Evolutionary conservation across 1,140 invertebrate species (phyloP), one percentile per base, ranked within the genome.

Genomic region (Maconellicoccus hirsutus): DNA sequence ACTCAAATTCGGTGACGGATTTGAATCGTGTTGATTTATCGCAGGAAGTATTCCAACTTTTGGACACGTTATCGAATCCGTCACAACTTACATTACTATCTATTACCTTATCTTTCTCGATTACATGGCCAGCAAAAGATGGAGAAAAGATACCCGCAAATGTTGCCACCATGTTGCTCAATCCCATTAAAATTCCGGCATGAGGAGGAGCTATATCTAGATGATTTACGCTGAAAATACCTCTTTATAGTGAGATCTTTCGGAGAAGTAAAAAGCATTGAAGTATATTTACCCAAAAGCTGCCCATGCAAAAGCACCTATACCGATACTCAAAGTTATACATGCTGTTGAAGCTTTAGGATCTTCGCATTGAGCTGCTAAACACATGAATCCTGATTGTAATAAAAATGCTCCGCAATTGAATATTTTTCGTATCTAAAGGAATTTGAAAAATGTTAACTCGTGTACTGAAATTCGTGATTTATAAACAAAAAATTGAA

Each of bases 221-320:
- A 77, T 92, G 90, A 80, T 94, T 93, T 3, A 93, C 90, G 78
- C 89, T 90, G 25, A 12, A 39, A 12, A 26, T 8, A 16, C 8
- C 23, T n/a, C n/a, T n/a, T n/a, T n/a, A n/a, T n/a, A n/a, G n/a
- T n/a, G n/a, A n/a, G n/a, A n/a, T n/a, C n/a, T n/a, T n/a, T n/a
- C n/a, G n/a, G 29, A 33, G 12, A 33, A 33, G 12, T 33, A 33
- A 33, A 33, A 6, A 6, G 29, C 29, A 12, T 33, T 33, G 3
- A 52, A 4, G 12, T 52, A 52, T 4, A 3, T 16, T 70, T 72
- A 90, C 89, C 87, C 87, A 78, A 90, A 94, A 69, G 90, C 93
- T n/a, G 90, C 87, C 89, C 90, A 93, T 6, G 92, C 89, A 78
- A 94, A 93, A 0, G 91, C 93, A 26, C 92, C 91, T 12, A 93